Percentiles rank a stretch among this genome's conserved stretches.
These are phyloP conservation scores for Scelioninae gen. 2 DNA, from an alignment of 2,888 invertebrate genomes.

Conservation along the genomic window DNA sequence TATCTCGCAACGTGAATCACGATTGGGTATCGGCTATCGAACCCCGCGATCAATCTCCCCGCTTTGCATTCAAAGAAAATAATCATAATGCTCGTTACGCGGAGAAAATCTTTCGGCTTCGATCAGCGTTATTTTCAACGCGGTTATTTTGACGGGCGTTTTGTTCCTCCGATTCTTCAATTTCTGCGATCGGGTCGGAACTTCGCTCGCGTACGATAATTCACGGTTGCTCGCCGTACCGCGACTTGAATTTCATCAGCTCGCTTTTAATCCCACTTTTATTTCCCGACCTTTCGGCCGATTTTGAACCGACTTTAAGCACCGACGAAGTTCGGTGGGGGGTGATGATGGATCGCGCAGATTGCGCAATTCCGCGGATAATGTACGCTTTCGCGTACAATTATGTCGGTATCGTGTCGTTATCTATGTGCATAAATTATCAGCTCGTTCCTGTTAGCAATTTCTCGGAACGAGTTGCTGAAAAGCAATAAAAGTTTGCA, in stretches of 20 bases:
- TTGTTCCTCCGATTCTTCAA: slow-evolving; percentile 3
- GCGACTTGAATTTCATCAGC: no score
- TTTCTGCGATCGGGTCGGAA: slow-evolving; percentile 1
- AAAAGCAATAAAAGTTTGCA: no score
- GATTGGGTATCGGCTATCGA: slow-evolving; percentile 54
- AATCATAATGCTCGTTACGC: slow-evolving; percentile 49
- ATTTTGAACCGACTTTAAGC: no score
- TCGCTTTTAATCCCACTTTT: neutral
- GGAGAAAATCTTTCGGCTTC: slow-evolving; percentile 17
- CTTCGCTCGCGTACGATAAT: neutral
- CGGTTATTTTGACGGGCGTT: slow-evolving; percentile 15
- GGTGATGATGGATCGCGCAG: no score
- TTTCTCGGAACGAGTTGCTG: no score
- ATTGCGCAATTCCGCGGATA: neutral
- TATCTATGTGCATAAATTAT: slow-evolving; percentile 3
- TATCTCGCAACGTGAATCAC: slow-evolving; percentile 58
- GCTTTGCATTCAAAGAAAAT: slow-evolving; percentile 48
- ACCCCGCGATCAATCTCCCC: slow-evolving; percentile 49
- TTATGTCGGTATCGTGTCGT: neutral
- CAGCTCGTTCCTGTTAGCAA: neutral
- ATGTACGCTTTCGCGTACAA: neutral
- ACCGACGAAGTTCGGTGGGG: no score
- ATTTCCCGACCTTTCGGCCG: neutral
- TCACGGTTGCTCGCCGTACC: no score
- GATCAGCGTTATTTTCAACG: slow-evolving; percentile 13